Evolutionary conservation across 2,113 vertebrate species (phyloP).

Genomic region (Arothron firmamentum): DNA sequence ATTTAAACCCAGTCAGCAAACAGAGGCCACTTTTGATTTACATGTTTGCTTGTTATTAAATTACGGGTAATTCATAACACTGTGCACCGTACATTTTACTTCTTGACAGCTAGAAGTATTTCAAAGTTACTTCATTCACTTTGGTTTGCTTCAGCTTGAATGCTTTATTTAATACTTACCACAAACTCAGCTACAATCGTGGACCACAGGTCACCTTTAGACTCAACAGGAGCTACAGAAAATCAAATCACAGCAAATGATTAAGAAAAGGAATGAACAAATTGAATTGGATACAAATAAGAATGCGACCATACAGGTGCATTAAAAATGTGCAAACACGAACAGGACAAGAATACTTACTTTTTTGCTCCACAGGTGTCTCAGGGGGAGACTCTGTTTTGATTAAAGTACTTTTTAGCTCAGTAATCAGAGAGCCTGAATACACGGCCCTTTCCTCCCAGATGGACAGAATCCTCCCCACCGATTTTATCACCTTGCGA

Average conservation of each 20-base stretch:
- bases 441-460: constrained; percentile 96
- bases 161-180: constrained; percentile 72
- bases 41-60: too few species aligned
- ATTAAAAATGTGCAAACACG: too few species aligned
- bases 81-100: too few species aligned
- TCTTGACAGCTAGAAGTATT: too few species aligned
- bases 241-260: background rate
- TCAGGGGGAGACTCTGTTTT: constrained; percentile 68
- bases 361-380: constrained; percentile 64
- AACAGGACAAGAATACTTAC: constrained; percentile 31
- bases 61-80: too few species aligned
- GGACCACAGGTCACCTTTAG: constrained; percentile 87
- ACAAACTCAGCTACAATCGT: constrained; percentile 96
- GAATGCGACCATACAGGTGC: too few species aligned
- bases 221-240: constrained; percentile 77
- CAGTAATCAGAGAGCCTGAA: constrained; percentile 82
- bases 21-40: too few species aligned
- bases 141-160: too few species aligned
- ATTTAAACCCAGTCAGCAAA: too few species aligned
- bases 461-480: constrained; percentile 92
- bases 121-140: too few species aligned
- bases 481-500: constrained; percentile 83
- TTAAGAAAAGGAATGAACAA: background rate
- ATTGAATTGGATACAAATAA: background rate
- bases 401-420: constrained; percentile 75